Conservation (phyloP, 2,888 invertebrate species). For the Peribatodes rhomboidaria region DNA sequence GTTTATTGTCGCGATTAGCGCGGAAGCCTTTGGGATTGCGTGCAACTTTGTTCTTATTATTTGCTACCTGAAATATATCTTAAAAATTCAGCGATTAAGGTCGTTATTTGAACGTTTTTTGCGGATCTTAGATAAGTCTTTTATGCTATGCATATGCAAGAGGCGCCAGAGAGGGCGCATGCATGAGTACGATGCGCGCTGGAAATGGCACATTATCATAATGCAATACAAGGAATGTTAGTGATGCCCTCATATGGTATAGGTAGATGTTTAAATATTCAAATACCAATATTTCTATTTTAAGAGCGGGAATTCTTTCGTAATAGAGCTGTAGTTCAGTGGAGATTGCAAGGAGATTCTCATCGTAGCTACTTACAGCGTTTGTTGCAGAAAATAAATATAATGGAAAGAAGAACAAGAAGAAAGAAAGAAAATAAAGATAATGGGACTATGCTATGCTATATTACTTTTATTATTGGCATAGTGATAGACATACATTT, state of each 20-base stretch:
- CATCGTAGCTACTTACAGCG: background rate
- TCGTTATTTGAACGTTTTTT: slow-evolving; percentile 35
- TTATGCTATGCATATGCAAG: slow-evolving; percentile 36
- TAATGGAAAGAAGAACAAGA: too few relatives aligned
- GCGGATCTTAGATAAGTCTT: slow-evolving; percentile 45
- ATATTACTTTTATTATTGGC: too few relatives aligned
- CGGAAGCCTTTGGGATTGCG: slow-evolving; percentile 47
- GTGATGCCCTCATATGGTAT: slow-evolving; percentile 72
- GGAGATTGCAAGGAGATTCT: slow-evolving; percentile 19
- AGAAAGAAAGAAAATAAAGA: too few relatives aligned
- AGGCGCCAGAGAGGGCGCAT: slow-evolving; percentile 74
- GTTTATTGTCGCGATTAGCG: slow-evolving; percentile 57
- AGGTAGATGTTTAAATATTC: slow-evolving; percentile 63
- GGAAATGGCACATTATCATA: slow-evolving; percentile 83
- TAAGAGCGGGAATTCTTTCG: slow-evolving; percentile 58
- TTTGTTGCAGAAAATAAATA: too few relatives aligned
- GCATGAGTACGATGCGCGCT: slow-evolving; percentile 73
- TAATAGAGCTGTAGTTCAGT: slow-evolving; percentile 48
- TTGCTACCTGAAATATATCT: background rate
- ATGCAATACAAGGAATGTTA: slow-evolving; percentile 79
- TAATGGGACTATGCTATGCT: too few relatives aligned
- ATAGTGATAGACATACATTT: too few relatives aligned
- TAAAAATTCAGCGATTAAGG: slow-evolving; percentile 41
- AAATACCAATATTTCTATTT: slow-evolving; percentile 62
- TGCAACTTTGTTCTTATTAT: slow-evolving; percentile 43